Conservation (phyloP, 1,140 invertebrate genomes). For the Brachionus manjavacas region DNA sequence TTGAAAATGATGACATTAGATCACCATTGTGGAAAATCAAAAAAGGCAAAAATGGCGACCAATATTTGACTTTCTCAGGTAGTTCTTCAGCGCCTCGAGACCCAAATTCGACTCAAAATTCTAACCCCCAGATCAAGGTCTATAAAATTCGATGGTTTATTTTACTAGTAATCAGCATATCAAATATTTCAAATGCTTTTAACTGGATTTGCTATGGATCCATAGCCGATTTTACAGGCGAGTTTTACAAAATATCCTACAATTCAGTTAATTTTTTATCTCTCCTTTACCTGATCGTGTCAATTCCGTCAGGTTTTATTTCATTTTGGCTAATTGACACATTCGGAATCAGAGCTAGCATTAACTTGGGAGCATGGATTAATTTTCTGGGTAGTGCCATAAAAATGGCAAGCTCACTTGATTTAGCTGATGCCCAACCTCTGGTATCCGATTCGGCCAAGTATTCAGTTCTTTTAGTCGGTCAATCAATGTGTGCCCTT, state of each 20-base stretch:
- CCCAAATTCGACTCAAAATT: neutral
- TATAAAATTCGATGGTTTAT: slow-evolving; percentile 57
- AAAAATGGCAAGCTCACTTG: slow-evolving; percentile 53
- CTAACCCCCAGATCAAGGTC: slow-evolving; percentile 46
- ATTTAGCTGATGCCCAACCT: slow-evolving; percentile 43
- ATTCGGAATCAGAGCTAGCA: slow-evolving; percentile 55
- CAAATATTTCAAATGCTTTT: slow-evolving; percentile 60
- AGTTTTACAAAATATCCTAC: slow-evolving; percentile 52
- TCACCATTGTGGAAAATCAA: slow-evolving; percentile 12
- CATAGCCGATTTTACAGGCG: slow-evolving; percentile 56
- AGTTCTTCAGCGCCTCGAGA: neutral
- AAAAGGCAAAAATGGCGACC: slow-evolving; percentile 33
- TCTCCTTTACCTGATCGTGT: slow-evolving; percentile 57
- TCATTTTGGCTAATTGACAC: slow-evolving; percentile 59
- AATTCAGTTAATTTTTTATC: slow-evolving; percentile 57
- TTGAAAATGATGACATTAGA: slow-evolving; percentile 9
- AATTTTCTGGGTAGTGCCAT: slow-evolving; percentile 57
- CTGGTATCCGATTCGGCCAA: slow-evolving; percentile 36
- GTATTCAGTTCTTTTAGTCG: slow-evolving; percentile 48
- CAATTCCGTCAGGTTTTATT: slow-evolving; percentile 57
- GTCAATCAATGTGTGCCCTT: slow-evolving; percentile 56
- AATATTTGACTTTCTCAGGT: slow-evolving; percentile 29
- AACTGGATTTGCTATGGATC: slow-evolving; percentile 60
- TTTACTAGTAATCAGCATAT: slow-evolving; percentile 51
- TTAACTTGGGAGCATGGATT: slow-evolving; percentile 56